Percentiles rank a stretch among this genome's conserved stretches.
Conservation (phyloP, 2,888 invertebrate genomes). For the Parasteatoda lunata region DNA sequence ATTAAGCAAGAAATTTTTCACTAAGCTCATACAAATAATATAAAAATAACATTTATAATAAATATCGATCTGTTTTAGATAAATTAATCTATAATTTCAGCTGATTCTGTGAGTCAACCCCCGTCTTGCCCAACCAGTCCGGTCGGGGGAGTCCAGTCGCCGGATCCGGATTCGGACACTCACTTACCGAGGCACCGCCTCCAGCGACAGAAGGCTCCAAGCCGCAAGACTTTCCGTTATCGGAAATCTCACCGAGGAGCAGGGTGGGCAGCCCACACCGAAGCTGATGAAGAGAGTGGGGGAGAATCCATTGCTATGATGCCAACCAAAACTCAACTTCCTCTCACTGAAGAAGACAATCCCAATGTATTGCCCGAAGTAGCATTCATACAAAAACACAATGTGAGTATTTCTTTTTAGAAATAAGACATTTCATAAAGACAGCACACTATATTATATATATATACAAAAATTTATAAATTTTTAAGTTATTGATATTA, state of each 20-base stretch:
- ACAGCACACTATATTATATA: too few relatives aligned
- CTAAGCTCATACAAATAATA: too few relatives aligned
- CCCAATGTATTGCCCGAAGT: conserved; percentile 43
- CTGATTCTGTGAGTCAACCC: conserved; percentile 54
- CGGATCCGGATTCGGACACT: conserved; percentile 71
- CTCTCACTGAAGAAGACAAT: conserved; percentile 56
- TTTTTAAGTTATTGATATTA: too few relatives aligned
- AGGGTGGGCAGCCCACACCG: conserved; percentile 70
- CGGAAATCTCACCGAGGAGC: conserved; percentile 70
- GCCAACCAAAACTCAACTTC: conserved; percentile 47
- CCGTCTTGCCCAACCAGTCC: conserved; percentile 61
- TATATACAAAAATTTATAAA: too few relatives aligned
- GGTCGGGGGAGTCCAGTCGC: conserved; percentile 64
- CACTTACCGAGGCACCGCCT: conserved; percentile 80
- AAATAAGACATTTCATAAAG: too few relatives aligned
- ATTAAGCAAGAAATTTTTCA: too few relatives aligned
- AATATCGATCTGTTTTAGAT: background rate
- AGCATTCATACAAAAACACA: conserved; percentile 54
- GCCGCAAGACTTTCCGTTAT: conserved; percentile 87
- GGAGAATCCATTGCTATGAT: conserved; percentile 62
- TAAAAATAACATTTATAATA: too few relatives aligned
- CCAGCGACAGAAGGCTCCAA: conserved; percentile 94
- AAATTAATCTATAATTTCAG: background rate
- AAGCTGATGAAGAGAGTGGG: conserved; percentile 47
- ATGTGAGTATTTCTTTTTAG: conserved; percentile 8